These are phyloP conservation scores for Dysdera silvatica DNA, from an alignment of 1,140 invertebrate species.

Conservation along the genomic window DNA sequence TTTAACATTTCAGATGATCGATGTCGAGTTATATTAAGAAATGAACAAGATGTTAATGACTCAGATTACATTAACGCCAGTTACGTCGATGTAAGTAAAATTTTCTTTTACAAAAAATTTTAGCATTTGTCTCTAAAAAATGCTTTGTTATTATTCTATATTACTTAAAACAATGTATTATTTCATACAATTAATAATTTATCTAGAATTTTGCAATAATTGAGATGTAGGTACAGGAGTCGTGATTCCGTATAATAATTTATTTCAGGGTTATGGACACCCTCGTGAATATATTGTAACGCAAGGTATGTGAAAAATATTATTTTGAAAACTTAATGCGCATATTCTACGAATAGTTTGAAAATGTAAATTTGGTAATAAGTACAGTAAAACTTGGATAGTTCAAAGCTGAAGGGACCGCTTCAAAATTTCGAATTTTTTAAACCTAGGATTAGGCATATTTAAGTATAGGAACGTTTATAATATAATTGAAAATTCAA, in stretches of 20 bases:
- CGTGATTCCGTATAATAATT: conserved; percentile 1
- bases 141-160: neutral
- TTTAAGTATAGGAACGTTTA: no score
- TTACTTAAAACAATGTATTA: neutral
- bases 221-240: neutral
- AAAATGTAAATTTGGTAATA: no score
- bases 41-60: conserved; percentile 37
- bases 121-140: neutral
- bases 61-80: conserved; percentile 53
- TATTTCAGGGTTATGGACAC: conserved; percentile 55
- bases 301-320: conserved; percentile 57
- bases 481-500: no score
- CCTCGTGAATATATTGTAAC: conserved; percentile 68
- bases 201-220: neutral
- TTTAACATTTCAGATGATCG: conserved; percentile 45
- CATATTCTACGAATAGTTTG: no score
- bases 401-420: no score
- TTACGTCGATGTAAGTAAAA: conserved; percentile 47
- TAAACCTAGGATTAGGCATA: no score
- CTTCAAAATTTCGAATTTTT: no score
- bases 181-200: neutral
- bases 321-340: no score
- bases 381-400: no score
- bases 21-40: conserved; percentile 43
- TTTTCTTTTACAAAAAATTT: neutral